Base-by-base conservation (phyloP, 2,888 invertebrate genomes). In the Eupithecia inturbata region DNA sequence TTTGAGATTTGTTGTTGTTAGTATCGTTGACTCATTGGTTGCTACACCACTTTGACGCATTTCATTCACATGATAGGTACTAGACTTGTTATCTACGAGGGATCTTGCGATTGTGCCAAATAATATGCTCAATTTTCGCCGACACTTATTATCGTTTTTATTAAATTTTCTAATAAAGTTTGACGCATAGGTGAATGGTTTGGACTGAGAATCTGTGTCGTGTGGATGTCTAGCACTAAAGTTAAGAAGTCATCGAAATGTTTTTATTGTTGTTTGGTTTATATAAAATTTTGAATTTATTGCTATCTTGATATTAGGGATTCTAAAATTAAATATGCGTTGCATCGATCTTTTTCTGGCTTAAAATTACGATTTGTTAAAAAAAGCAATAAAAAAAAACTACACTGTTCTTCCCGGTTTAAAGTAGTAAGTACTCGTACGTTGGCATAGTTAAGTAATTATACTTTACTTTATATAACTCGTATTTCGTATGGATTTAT, bases 101-200 rank as follows among this genome's bases (percentile, higher is more conserved):
- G 82, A 86, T 88, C 84, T 75, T 86, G 81, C 82, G 86, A 82
- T 87, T 84, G 88, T 91, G 91, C 89, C 91, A 92, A 90, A 88
- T 36, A 36, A 36, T 87, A 84, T 92, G 92, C 92, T 93, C 92
- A 93, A 92, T 89, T 89, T 91, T 87, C 84, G 86, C 85, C 84
- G 67, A 86, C 83, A 82, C 79, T 84, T 82, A 80, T 80, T 78
- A 83, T 86, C 77, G 79, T 89, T 89, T 87, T 82, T 81, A 75
- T 67, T 71, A 80, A 80, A 76, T 75, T 82, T 85, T 64, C 83
- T 83, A 82, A 80, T 79, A 79, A 78, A 83, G 83, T 85, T 84
- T 85, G 79, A 79, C 70, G 79, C 73, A 77, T 80, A 81, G 75
- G 79, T 80, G 80, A 84, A 82, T 80, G 80, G 79, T 78, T 81